Conservation (phyloP, 2,888 invertebrate species). For the Cacoxenus indagator region DNA sequence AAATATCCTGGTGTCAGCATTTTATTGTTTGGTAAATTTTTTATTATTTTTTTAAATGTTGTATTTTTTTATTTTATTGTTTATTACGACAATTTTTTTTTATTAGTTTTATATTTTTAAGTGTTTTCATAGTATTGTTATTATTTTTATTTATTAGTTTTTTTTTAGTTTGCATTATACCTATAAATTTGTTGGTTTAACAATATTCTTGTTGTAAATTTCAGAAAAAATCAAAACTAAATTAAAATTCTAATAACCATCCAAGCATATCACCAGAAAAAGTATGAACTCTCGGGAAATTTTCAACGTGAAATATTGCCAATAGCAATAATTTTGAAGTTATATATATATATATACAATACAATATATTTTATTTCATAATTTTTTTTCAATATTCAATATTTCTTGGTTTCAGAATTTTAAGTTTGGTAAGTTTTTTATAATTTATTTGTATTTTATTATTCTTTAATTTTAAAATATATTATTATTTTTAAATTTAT, state of each 20-base stretch:
- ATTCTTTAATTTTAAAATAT: slow-evolving; percentile 5
- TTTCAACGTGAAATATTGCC: slow-evolving; percentile 57
- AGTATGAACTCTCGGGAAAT: slow-evolving; percentile 40
- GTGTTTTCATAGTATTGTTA: neutral
- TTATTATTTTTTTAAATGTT: too few species aligned
- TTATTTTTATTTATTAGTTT: slow-evolving; percentile 28
- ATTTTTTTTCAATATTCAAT: neutral
- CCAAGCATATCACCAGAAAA: neutral
- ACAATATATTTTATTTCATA: slow-evolving; percentile 20
- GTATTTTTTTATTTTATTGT: too few species aligned
- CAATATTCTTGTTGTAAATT: slow-evolving; percentile 57
- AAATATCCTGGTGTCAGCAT: slow-evolving; percentile 10
- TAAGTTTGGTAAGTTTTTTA: neutral
- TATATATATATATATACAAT: neutral
- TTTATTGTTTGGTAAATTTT: neutral
- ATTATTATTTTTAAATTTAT: slow-evolving; percentile 10
- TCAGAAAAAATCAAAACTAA: slow-evolving; percentile 33
- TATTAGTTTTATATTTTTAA: neutral
- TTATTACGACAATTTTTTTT: slow-evolving; percentile 9
- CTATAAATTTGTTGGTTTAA: slow-evolving; percentile 64
- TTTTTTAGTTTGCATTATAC: slow-evolving; percentile 44
- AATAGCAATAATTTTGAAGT: slow-evolving; percentile 44
- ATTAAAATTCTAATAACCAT: neutral
- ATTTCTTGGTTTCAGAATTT: slow-evolving; percentile 12
- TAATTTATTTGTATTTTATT: slow-evolving; percentile 15